Evolutionary conservation across 2,888 invertebrate species (phyloP).

Genomic region (Scelioninae gen. 2): DNA sequence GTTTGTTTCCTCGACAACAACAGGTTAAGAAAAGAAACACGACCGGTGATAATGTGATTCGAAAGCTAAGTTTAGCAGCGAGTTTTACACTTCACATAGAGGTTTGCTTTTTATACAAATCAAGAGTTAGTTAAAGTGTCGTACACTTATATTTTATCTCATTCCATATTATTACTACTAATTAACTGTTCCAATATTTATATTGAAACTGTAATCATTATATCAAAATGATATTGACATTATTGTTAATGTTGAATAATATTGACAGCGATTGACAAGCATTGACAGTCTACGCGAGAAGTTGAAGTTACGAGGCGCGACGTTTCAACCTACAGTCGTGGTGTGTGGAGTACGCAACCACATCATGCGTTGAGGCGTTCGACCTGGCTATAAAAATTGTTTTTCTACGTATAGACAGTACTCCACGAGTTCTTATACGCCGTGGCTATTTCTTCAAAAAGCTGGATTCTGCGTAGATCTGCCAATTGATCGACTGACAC

Average conservation of each 20-base stretch:
- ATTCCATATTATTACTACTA: neutral
- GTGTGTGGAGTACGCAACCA: conserved; percentile 1
- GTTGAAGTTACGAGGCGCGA: neutral
- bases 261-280: no score
- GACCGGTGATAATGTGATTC: neutral
- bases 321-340: conserved; percentile 10
- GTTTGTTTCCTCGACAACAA: conserved; percentile 3
- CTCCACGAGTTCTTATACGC: neutral
- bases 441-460: conserved; percentile 14
- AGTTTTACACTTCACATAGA: conserved; percentile 11
- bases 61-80: conserved; percentile 8
- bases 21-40: conserved; percentile 12
- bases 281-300: neutral
- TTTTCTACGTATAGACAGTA: conserved; percentile 11
- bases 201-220: neutral
- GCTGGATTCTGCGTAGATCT: neutral
- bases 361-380: conserved; percentile 3
- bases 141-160: neutral
- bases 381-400: conserved; percentile 5
- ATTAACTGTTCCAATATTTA: neutral
- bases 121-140: no score
- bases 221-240: neutral
- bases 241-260: neutral
- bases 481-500: neutral
- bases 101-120: conserved; percentile 4